Conservation (phyloP, 2,113 vertebrate genomes). For the Mirounga angustirostris region DNA sequence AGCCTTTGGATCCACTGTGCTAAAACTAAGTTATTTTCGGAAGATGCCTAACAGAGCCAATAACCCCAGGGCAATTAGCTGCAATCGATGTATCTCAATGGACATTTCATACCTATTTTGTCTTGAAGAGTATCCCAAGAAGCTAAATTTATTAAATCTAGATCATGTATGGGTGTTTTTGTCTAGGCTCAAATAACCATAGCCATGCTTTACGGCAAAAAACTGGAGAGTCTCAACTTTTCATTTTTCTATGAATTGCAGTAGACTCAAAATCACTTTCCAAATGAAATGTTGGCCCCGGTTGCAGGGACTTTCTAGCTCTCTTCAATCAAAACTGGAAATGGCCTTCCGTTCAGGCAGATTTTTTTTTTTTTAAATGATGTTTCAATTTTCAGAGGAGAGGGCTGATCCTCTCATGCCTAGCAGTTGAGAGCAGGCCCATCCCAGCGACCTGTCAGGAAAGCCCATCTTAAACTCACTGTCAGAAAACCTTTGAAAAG, state of each 20-base stretch:
- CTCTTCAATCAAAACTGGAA: not conserved
- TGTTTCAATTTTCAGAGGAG: not conserved
- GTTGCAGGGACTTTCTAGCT: not conserved
- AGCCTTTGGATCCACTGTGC: not conserved
- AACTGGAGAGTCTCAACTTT: not conserved
- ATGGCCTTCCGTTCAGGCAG: not conserved
- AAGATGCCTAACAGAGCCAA: not conserved
- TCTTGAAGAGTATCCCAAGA: not conserved
- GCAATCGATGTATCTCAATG: not conserved
- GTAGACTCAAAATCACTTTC: not conserved
- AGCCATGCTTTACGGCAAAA: not conserved
- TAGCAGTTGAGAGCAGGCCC: not conserved
- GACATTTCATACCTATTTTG: not conserved
- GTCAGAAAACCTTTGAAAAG: not conserved
- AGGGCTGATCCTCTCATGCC: not conserved
- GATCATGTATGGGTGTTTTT: not conserved
- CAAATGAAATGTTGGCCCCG: not conserved
- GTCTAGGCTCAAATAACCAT: not conserved
- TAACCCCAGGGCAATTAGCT: not conserved
- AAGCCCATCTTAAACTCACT: not conserved
- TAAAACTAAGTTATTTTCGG: not conserved
- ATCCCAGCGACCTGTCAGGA: not conserved
- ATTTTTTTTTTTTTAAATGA: not conserved
- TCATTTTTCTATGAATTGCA: not conserved
- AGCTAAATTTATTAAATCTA: not conserved